phyloP scores from a whole-genome alignment of 2,888 invertebrate species.

The Lasius fuliginosus region DNA sequence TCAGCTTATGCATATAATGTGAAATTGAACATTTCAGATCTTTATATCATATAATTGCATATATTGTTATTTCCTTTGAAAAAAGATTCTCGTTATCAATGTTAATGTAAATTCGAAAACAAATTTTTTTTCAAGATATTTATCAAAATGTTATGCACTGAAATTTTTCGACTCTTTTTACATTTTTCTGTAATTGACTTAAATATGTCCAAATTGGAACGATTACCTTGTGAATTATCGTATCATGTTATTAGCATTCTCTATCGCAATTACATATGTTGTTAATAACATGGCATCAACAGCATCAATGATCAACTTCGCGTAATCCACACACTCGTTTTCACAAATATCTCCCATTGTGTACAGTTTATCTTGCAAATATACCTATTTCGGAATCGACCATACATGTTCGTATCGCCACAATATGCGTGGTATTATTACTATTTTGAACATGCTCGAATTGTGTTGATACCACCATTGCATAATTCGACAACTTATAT shows the following conservation, averaged over 20 bases:
- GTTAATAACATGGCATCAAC: background rate
- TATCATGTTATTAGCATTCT: background rate
- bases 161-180: background rate
- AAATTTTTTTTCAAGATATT: background rate
- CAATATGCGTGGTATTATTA: constrained; percentile 27
- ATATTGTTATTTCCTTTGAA: background rate
- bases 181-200: background rate
- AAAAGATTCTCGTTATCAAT: background rate
- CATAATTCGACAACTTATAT: constrained; percentile 57
- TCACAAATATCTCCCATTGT: constrained; percentile 34
- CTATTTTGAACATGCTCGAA: constrained; percentile 27
- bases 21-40: background rate
- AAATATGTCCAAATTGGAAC: background rate
- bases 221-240: background rate
- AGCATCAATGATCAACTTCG: background rate
- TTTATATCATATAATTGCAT: background rate
- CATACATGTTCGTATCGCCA: constrained; percentile 27
- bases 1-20: background rate
- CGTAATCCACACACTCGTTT: constrained; percentile 21
- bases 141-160: background rate
- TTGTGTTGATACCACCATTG: constrained; percentile 39
- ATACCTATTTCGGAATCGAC: constrained; percentile 6
- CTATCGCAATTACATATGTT: constrained; percentile 14
- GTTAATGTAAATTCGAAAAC: background rate
- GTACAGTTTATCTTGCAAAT: constrained; percentile 24